Evolutionary conservation across 2,113 vertebrate species (phyloP).

Genomic region (Canis aureus): DNA sequence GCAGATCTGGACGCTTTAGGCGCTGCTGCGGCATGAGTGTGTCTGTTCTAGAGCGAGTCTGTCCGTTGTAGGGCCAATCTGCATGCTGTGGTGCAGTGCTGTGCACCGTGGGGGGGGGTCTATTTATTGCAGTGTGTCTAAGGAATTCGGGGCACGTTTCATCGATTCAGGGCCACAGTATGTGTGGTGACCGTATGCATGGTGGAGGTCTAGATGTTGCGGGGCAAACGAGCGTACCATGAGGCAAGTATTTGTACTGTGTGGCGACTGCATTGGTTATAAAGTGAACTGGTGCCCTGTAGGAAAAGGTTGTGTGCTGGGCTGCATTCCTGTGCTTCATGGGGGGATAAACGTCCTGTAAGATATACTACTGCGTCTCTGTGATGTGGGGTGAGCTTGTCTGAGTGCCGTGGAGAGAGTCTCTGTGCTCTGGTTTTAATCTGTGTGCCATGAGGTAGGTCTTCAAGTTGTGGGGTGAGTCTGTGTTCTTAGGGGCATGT

Average conservation of each 20-base stretch:
- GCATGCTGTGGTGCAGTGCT: no score
- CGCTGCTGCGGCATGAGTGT: rapidly evolving
- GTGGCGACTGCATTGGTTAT: background rate
- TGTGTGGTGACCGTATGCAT: background rate
- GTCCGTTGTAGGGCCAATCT: rapidly evolving
- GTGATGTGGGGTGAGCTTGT: background rate
- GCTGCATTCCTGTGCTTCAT: background rate
- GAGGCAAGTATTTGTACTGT: background rate
- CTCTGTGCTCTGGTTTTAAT: background rate
- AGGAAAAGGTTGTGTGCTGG: background rate
- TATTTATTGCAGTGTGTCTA: background rate
- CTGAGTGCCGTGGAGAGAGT: background rate
- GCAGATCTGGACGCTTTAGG: background rate
- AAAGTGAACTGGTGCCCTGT: background rate
- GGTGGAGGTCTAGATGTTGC: background rate
- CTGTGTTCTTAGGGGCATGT: background rate
- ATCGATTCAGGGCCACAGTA: background rate
- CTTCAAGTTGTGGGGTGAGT: background rate
- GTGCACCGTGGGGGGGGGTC: no score
- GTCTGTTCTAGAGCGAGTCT: background rate
- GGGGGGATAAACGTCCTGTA: background rate
- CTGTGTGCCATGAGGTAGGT: background rate
- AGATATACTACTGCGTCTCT: background rate
- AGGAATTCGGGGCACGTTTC: background rate
- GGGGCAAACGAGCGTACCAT: background rate